These are phyloP conservation scores for Cyanistes caeruleus DNA, from an alignment of 2,113 vertebrate genomes.

Conservation along the genomic window DNA sequence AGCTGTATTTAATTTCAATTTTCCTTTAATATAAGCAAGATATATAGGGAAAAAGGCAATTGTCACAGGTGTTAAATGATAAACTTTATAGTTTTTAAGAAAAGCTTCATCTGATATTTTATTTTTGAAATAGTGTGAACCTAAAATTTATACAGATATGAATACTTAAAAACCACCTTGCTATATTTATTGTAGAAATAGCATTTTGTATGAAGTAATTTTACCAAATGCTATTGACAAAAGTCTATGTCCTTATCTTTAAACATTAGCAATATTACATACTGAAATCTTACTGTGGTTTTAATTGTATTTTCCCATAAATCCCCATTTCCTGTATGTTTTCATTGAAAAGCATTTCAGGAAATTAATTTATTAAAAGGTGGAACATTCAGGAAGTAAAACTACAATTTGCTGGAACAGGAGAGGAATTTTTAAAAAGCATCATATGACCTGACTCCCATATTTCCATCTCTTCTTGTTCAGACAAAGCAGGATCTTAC, in stretches of 20 bases:
- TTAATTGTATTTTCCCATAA: background rate
- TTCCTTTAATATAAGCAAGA: background rate
- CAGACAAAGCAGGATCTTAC: background rate
- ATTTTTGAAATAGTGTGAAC: background rate
- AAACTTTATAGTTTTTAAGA: background rate
- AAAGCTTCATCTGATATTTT: background rate
- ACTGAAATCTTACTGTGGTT: background rate
- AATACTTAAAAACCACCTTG: background rate
- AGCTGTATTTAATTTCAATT: background rate
- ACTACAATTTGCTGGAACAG: background rate
- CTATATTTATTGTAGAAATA: constrained; percentile 53
- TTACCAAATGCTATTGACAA: constrained; percentile 2
- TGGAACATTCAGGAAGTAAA: background rate
- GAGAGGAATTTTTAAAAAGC: background rate
- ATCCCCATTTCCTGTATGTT: background rate
- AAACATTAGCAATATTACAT: background rate
- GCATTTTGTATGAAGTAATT: background rate
- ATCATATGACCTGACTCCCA: background rate
- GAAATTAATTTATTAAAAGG: constrained; percentile 30
- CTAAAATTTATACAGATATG: background rate
- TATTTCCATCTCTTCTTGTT: background rate
- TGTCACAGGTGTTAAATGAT: background rate
- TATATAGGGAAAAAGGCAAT: background rate
- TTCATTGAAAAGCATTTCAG: background rate
- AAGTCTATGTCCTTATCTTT: constrained; percentile 37